Base-by-base conservation (phyloP, 2,113 vertebrate genomes). In the Pelmatolapia mariae region DNA sequence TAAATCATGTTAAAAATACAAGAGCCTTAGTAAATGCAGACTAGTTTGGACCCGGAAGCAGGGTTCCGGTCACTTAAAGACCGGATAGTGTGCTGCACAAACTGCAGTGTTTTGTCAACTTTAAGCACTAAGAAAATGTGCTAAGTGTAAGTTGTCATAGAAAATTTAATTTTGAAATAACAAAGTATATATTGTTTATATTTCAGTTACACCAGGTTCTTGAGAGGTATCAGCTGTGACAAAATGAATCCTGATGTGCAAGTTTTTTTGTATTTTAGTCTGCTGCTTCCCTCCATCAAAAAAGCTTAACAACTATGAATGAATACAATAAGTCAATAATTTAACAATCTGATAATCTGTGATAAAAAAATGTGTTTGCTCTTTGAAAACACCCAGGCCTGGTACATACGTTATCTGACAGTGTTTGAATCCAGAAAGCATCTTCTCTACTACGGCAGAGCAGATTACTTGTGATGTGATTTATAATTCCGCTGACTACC, bases 321-420 rank as follows among this genome's bases (percentile, higher is more conserved):
- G 36, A 45, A 45, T 31, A 8, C 7, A 8, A 81, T 56, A 83
- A 85, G 8, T 82, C 86, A 83, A 71, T 52, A 81, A n/a, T 91
- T 89, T 88, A 78, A 71, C 73, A 91, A 80, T 81, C 80, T 82
- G 36, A 81, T 91, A n/a, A 87, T 78, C 53, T 76, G n/a, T 80
- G 73, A 89, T 84, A 26, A 81, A 89, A 89, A 19, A 18, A 50
- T 3, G 22, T 76, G 59, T 89, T 86, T 89, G 61, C 84, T 50
- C 53, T 81, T 56, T 82, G 29, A 79, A 87, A 89, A 81, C 36
- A 79, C 7, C 2, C 11, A 8, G 9, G 85, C 53, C 82, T 43
- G 24, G 59, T 66, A 26, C 22, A 9, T 85, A 45, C 53, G 29
- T 59, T 78, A 47, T 84, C 63, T 63, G 47, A 66, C 15, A 0